A percentile compares a stretch with the other conserved stretches of the same genome.
Conservation (phyloP, 2,113 vertebrate genomes). For the Vombatus ursinus region DNA sequence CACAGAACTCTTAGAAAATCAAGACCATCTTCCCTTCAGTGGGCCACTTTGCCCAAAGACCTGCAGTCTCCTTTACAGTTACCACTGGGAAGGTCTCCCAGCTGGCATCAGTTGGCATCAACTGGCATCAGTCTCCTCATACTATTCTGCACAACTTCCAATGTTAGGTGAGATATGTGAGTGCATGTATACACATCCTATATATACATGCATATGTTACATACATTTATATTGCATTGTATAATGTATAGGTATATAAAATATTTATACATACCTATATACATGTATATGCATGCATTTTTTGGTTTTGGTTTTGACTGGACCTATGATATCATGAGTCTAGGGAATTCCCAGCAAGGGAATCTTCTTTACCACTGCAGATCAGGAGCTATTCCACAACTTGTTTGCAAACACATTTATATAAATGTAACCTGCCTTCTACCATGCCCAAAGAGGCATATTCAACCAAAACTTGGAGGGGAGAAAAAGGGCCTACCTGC, state of each 20-base stretch:
- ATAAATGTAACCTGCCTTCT: background rate
- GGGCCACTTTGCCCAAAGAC: background rate
- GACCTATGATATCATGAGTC: background rate
- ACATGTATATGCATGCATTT: background rate
- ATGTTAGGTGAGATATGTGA: background rate
- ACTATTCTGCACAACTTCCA: background rate
- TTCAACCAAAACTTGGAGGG: background rate
- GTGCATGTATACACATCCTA: background rate
- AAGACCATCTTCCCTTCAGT: background rate
- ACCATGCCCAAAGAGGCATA: background rate
- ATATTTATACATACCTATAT: background rate
- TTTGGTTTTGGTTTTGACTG: background rate
- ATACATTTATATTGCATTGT: background rate
- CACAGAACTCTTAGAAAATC: background rate
- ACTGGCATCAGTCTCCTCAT: background rate
- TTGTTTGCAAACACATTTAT: background rate
- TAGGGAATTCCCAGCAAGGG: background rate
- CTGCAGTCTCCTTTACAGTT: background rate
- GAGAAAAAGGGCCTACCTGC: background rate
- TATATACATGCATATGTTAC: background rate
- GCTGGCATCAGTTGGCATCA: background rate
- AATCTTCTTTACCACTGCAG: background rate
- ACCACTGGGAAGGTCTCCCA: background rate
- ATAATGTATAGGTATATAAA: background rate
- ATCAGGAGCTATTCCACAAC: background rate